Percentiles rank a stretch among this genome's conserved stretches.
Evolutionary conservation across 2,797 vertebrate species (phyloP).

Genomic region (Tokudaia tokunoshimensis): DNA sequence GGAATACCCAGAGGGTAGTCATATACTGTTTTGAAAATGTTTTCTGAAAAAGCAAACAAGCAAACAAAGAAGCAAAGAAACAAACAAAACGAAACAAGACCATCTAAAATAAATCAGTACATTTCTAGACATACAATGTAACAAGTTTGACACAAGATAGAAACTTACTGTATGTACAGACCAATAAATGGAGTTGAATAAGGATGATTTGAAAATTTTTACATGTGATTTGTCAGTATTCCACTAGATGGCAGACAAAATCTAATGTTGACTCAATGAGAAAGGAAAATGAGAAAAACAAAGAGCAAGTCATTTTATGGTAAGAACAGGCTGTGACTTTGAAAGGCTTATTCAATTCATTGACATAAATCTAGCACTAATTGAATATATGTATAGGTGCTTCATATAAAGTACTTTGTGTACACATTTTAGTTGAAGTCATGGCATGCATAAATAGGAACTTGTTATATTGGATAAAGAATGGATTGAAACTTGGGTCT

Average conservation of each 20-base stretch:
- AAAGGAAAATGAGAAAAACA: background rate
- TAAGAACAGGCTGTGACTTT: background rate
- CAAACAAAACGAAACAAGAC: background rate
- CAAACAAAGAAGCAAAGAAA: background rate
- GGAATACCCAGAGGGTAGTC: background rate
- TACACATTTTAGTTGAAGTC: background rate
- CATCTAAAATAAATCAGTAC: background rate
- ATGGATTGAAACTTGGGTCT: background rate
- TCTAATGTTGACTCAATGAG: background rate
- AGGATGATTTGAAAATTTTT: background rate
- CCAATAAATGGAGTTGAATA: background rate
- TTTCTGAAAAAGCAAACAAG: background rate
- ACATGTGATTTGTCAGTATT: constrained; percentile 22
- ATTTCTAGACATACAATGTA: background rate
- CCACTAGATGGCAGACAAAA: constrained; percentile 78
- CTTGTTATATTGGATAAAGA: background rate
- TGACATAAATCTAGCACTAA: background rate
- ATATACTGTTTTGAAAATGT: background rate
- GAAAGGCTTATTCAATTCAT: background rate
- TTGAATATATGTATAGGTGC: background rate
- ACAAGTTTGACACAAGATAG: background rate
- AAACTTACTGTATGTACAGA: constrained; percentile 18
- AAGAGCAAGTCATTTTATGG: background rate
- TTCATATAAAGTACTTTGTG: background rate
- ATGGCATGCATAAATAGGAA: background rate